A percentile compares a stretch with the other conserved stretches of the same genome.
phyloP scores from a whole-genome alignment of 2,113 vertebrate species.

The Ailurus styani region DNA sequence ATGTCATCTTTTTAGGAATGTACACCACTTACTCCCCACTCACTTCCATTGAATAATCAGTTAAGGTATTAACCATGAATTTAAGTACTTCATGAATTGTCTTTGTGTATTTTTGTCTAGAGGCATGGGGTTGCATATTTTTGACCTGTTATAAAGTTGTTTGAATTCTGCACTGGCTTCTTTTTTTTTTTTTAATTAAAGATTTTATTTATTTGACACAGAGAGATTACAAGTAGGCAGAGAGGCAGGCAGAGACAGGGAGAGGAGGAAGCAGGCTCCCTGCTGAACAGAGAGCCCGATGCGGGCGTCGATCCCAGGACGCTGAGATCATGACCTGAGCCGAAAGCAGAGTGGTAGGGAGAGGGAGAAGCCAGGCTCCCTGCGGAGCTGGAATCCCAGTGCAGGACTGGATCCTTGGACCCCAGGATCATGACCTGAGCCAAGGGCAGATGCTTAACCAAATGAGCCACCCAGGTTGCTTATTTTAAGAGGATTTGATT shows the following conservation, averaged over 20 bases:
- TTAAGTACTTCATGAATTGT: not conserved
- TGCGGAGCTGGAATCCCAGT: not conserved
- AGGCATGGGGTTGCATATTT: not conserved
- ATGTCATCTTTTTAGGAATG: not conserved
- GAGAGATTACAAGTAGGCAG: too few relatives aligned
- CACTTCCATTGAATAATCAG: slow-evolving; percentile 32
- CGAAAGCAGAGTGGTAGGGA: not conserved
- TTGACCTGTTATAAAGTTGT: not conserved
- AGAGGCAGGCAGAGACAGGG: too few relatives aligned
- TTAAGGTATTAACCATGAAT: not conserved
- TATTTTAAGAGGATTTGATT: not conserved
- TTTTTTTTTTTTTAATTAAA: not conserved
- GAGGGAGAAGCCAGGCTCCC: not conserved
- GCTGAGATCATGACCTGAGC: too few relatives aligned
- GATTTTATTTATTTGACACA: not conserved
- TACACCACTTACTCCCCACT: slow-evolving; percentile 36
- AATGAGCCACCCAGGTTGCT: not conserved
- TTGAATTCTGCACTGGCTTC: not conserved
- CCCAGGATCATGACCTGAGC: too few relatives aligned
- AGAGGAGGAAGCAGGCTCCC: too few relatives aligned
- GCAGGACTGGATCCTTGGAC: not conserved
- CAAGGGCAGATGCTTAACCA: not conserved
- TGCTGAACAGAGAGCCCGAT: too few relatives aligned
- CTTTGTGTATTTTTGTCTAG: not conserved
- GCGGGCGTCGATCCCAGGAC: too few relatives aligned